These are phyloP conservation scores for Parthenolecanium corni DNA, from an alignment of 2,888 invertebrate species.

Conservation along the genomic window DNA sequence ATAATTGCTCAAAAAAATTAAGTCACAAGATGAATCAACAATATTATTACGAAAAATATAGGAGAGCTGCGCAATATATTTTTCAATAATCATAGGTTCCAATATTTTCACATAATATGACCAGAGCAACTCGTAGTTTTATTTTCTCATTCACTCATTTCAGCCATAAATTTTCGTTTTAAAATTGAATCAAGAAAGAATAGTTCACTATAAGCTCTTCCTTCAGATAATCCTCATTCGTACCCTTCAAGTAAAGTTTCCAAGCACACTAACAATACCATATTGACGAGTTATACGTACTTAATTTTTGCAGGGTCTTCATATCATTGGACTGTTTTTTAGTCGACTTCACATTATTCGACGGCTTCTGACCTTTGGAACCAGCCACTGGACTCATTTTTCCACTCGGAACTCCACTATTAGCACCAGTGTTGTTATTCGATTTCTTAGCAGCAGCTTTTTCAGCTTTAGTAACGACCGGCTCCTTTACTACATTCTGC, in stretches of 20 bases:
- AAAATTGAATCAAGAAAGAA: too few relatives aligned
- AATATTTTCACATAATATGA: too few relatives aligned
- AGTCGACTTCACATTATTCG: neutral
- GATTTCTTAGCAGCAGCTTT: neutral
- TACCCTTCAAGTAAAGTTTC: too few relatives aligned
- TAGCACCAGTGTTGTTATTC: neutral
- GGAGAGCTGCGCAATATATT: neutral
- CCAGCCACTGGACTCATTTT: constrained; percentile 17
- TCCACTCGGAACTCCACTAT: neutral
- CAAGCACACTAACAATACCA: too few relatives aligned
- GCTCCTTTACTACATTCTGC: neutral
- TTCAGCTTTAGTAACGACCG: neutral
- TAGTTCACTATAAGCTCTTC: too few relatives aligned
- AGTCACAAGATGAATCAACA: neutral
- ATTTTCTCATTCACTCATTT: too few relatives aligned
- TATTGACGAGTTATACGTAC: constrained; percentile 10
- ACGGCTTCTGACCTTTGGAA: neutral
- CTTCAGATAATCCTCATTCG: too few relatives aligned
- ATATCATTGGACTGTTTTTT: constrained; percentile 19
- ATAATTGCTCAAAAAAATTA: neutral
- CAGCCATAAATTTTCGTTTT: too few relatives aligned
- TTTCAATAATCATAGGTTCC: too few relatives aligned
- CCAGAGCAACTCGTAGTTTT: too few relatives aligned
- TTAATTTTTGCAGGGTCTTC: constrained; percentile 14
- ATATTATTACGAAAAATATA: too few relatives aligned